A percentile compares a stretch with the other conserved stretches of the same genome.
Evolutionary conservation across 2,113 vertebrate species (phyloP).

Genomic region (Proteles cristata): DNA sequence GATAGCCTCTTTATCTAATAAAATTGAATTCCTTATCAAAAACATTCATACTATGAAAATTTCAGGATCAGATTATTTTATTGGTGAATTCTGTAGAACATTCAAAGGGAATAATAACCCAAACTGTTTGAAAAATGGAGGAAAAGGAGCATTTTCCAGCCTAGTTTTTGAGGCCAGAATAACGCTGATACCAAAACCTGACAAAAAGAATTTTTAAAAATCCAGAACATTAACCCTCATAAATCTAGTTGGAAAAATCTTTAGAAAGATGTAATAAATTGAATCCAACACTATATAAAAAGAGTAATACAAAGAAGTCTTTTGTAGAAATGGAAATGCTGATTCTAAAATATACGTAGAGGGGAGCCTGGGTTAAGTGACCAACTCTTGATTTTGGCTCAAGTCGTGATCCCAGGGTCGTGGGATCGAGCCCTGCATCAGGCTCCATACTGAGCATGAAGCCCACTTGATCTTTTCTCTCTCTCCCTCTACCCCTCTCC

Average conservation of each 20-base stretch:
- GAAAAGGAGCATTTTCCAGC: not conserved
- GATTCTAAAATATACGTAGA: not conserved
- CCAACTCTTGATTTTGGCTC: no score
- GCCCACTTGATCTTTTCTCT: no score
- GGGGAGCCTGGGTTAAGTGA: no score
- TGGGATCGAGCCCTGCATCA: no score
- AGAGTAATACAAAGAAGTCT: not conserved
- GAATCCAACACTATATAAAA: not conserved
- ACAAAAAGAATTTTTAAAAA: not conserved
- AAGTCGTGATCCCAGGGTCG: no score
- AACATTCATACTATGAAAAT: not conserved
- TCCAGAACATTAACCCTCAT: not conserved
- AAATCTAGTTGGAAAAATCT: not conserved
- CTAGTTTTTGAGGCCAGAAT: not conserved
- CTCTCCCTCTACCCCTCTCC: no score
- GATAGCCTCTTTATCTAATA: not conserved
- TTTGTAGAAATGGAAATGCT: constrained; percentile 4
- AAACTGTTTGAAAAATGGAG: not conserved
- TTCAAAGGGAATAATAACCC: not conserved
- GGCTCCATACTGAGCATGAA: no score
- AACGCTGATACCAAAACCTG: not conserved
- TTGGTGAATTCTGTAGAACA: not conserved
- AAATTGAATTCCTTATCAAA: not conserved
- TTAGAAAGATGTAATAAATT: not conserved
- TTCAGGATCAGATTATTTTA: not conserved